These are phyloP conservation scores for Ibycter americanus DNA, from an alignment of 2,797 vertebrate genomes.

Conservation along the genomic window DNA sequence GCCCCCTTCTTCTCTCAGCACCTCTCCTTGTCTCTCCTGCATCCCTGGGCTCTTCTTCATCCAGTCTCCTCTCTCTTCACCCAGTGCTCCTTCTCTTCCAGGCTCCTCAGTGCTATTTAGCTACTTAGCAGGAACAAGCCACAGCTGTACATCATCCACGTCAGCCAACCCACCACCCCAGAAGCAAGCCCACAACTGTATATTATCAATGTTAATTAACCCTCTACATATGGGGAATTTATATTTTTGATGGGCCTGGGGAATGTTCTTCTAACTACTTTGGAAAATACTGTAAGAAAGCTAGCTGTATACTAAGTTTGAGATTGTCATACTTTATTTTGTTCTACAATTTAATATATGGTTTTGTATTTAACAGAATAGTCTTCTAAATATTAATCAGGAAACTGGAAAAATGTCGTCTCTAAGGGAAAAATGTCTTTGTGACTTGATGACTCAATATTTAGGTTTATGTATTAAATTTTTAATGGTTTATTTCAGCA, in stretches of 20 bases:
- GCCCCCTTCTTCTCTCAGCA: too few species aligned
- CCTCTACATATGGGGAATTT: background rate
- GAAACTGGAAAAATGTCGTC: background rate
- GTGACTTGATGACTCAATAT: background rate
- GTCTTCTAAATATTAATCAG: background rate
- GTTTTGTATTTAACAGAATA: background rate
- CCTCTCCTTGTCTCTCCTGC: too few species aligned
- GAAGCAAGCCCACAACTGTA: too few species aligned
- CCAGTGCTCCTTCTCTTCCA: too few species aligned
- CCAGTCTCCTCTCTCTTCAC: too few species aligned
- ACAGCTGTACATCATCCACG: too few species aligned
- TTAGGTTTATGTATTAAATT: background rate
- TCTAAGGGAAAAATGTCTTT: background rate
- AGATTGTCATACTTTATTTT: background rate
- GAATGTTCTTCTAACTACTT: background rate
- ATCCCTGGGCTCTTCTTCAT: too few species aligned
- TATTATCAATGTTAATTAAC: too few species aligned
- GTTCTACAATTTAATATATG: background rate
- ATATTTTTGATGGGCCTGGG: rapidly evolving
- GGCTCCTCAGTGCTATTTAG: too few species aligned
- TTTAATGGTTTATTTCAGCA: background rate
- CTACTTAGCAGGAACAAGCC: too few species aligned
- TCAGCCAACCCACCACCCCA: too few species aligned
- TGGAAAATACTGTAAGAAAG: background rate
- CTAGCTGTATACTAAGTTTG: background rate